Base-by-base conservation (phyloP, 1,140 invertebrate species). In the Drosophila lowei region DNA sequence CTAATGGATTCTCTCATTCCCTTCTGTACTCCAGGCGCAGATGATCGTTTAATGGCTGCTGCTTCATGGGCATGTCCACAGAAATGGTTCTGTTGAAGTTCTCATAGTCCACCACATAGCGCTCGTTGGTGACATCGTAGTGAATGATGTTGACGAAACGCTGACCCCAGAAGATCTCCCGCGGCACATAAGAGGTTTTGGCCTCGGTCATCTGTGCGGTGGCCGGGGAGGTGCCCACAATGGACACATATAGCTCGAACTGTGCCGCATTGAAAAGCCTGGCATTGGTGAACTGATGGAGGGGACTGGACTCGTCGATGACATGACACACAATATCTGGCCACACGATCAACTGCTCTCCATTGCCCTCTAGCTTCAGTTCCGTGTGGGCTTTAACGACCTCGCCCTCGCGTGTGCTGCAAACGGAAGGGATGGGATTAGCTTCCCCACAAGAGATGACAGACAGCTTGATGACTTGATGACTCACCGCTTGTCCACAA, bases 101-200 rank as follows among this genome's bases (percentile, higher is more conserved):
- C 25, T 95, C 96, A 90, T 98, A 99, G 91, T 99, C 97, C 15
- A 99, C 97, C 75, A 97, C 94, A 92, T 99, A 99, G 34, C 96
- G 95, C 58, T 98, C 95, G 44, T 96, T 94, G 48, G 97, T 95
- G 80, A 96, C 96, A 76, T 97, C 97, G 91, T 98, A 99, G 47
- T 94, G 94, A 11, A 94, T 88, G 2, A 94, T 94, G 44, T 94
- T 94, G 66, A 94, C 94, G 81, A 97, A 97, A 8, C 95, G 92
- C 89, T 97, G 95, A 3, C 97, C 97, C 96, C 97, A 98, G 18
- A 95, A 93, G 23, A 98, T 96, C 91, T 98, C 97, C 21, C 93
- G 94, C 7, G 96, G 95, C 13, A 97, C 89, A 90, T 97, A 98
- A 0, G 96, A 97, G 0, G 96, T 96, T 34, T 95, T 91, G 28